Percentiles rank a stretch among this genome's conserved stretches.
These are phyloP conservation scores for Cosmia trapezina DNA, from an alignment of 2,888 invertebrate genomes.

Conservation along the genomic window DNA sequence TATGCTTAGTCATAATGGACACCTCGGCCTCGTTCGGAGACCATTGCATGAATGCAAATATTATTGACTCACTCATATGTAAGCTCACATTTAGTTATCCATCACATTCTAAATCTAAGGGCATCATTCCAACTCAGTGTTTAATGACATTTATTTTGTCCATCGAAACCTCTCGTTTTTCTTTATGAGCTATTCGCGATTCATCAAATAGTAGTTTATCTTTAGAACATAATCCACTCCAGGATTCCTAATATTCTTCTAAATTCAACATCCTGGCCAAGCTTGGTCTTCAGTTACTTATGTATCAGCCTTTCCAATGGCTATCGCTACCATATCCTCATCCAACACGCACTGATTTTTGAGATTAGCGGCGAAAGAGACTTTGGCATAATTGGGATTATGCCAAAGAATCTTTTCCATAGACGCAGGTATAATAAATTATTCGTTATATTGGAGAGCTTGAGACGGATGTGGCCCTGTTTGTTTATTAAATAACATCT, in stretches of 20 bases:
- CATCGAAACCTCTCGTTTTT: background rate
- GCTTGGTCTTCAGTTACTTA: no score
- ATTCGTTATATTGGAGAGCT: slow-evolving; percentile 49
- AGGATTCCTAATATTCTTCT: no score
- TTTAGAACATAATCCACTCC: background rate
- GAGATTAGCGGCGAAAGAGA: no score
- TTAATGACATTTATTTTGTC: background rate
- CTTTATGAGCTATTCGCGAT: background rate
- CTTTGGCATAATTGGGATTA: no score
- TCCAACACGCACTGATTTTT: background rate
- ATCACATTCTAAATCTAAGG: background rate
- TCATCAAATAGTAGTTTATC: background rate
- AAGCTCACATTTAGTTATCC: background rate
- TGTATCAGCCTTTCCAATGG: no score
- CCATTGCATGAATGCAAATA: slow-evolving; percentile 7
- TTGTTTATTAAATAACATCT: slow-evolving; percentile 58
- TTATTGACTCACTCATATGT: background rate
- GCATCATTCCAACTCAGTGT: no score
- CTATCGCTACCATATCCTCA: background rate
- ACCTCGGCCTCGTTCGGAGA: background rate
- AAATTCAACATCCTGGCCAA: no score
- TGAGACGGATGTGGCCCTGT: slow-evolving; percentile 57
- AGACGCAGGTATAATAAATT: slow-evolving; percentile 30
- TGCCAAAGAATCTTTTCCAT: slow-evolving; percentile 9
- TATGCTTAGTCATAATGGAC: slow-evolving; percentile 30